Conservation (phyloP, 2,888 invertebrate genomes). For the Trichopoda pennipes region DNA sequence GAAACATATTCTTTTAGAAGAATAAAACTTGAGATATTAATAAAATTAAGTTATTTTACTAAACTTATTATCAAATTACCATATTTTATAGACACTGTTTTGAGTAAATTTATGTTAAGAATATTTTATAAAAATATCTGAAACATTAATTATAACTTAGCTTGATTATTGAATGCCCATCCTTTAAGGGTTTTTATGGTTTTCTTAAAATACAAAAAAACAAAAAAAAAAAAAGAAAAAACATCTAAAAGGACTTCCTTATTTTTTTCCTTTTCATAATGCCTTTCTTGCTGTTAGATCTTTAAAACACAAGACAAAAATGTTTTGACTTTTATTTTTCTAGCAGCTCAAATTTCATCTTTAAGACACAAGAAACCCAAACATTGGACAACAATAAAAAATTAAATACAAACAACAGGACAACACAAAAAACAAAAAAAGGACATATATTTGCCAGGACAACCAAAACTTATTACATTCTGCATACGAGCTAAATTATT, state of each 20-base stretch:
- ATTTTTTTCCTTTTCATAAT: not conserved
- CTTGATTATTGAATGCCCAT: not conserved
- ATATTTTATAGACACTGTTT: too few relatives aligned
- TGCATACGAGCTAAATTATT: conserved; percentile 32
- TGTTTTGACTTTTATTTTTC: conserved; percentile 41
- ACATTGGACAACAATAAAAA: conserved; percentile 64
- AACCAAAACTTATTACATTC: conserved; percentile 23
- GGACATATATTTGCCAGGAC: conserved; percentile 44
- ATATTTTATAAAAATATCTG: not conserved
- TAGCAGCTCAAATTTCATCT: conserved; percentile 61
- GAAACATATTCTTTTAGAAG: too few relatives aligned
- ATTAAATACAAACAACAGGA: conserved; percentile 55
- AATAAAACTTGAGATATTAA: too few relatives aligned
- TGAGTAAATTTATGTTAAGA: too few relatives aligned
- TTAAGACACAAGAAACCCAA: conserved; percentile 57
- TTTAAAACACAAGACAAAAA: not conserved
- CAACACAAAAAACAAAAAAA: conserved; percentile 17
- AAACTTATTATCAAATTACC: too few relatives aligned
- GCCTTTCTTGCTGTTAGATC: not conserved
- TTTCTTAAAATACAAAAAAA: not conserved
- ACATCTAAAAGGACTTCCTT: not conserved
- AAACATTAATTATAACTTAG: conserved; percentile 25
- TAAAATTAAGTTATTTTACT: too few relatives aligned
- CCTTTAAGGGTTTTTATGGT: too few relatives aligned
- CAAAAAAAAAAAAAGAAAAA: too few relatives aligned